Evolutionary conservation across 2,113 vertebrate genomes (phyloP), one percentile per base, ranked within the genome.

Genomic region (Peromyscus maniculatus): DNA sequence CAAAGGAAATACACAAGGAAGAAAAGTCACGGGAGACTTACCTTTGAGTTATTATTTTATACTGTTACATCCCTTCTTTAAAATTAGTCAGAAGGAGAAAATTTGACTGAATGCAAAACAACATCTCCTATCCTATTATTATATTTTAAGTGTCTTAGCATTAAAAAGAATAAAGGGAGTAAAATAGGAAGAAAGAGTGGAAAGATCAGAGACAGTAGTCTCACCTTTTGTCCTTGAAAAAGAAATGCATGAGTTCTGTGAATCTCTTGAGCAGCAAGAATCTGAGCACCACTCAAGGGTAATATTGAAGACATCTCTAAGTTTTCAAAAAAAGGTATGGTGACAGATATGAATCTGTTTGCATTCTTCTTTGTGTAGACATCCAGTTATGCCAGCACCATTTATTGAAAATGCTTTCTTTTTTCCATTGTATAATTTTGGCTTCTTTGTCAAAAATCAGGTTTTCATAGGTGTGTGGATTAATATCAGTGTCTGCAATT

Each of bases 1-100:
- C 64, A n/a, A 16, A 71, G 9, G 59, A 74, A 83, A 6, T 0
- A 5, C 5, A 3, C 0, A 4, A 16, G 78, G 4, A 64, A 36
- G 24, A 59, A 80, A 82, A 3, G 46, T 12, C 46, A 91, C 3
- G 49, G 15, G 57, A 77, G 33, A 74, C n/a, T 4, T 31, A 4
- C 62, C 12, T 86, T 43, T 80, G 57, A 52, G 28, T 82, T 26
- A 8, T 74, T 39, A 7, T 28, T 36, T 64, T 72, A n/a, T 31
- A 19, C 49, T 12, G 28, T 80, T 3, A 33, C 12, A 87, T 92
- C 4, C 2, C 6, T 1, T 67, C 6, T 69, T 55, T n/a, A 59
- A 33, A 67, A 46, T 24, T 21, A 75, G 16, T 59, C 74, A 83
- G 12, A 24, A 82, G 13, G 16, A 78, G 49, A 90, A 87, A 71